These are phyloP conservation scores for Acleris emargana DNA, from an alignment of 2,888 invertebrate genomes.

Conservation along the genomic window DNA sequence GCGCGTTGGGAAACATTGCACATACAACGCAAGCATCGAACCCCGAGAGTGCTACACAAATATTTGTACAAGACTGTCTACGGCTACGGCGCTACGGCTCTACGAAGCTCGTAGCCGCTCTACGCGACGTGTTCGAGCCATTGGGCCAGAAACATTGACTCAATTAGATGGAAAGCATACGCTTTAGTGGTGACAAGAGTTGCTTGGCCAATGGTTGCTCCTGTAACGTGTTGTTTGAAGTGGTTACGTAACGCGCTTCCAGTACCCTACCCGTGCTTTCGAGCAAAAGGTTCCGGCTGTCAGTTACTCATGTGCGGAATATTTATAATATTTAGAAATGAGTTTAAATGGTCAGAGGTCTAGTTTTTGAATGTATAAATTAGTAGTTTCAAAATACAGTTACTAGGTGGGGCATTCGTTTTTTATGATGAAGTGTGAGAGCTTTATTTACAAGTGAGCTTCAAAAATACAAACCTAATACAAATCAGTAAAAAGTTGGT, in stretches of 20 bases:
- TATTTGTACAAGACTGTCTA: constrained; percentile 61
- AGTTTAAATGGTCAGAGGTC: too few species aligned
- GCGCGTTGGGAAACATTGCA: constrained; percentile 45
- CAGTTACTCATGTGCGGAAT: too few species aligned
- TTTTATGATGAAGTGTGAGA: too few species aligned
- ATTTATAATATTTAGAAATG: too few species aligned
- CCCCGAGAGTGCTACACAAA: constrained; percentile 55
- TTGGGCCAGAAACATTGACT: constrained; percentile 74
- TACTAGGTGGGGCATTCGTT: too few species aligned
- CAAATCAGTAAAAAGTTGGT: too few species aligned
- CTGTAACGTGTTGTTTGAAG: constrained; percentile 49
- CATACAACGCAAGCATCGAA: constrained; percentile 47
- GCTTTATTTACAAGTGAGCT: too few species aligned
- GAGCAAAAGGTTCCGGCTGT: not conserved
- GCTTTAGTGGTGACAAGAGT: constrained; percentile 68
- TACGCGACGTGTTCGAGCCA: constrained; percentile 67
- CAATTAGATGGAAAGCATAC: constrained; percentile 76
- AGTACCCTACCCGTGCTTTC: not conserved
- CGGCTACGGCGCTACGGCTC: constrained; percentile 55
- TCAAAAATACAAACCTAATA: too few species aligned
- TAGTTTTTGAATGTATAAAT: too few species aligned
- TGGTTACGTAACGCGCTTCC: not conserved
- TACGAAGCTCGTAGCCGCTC: constrained; percentile 60
- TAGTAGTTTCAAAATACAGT: too few species aligned
- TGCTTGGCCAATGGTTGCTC: constrained; percentile 53